Base-by-base conservation (phyloP, 2,888 invertebrate genomes). In the Drosophila kambysellisi region DNA sequence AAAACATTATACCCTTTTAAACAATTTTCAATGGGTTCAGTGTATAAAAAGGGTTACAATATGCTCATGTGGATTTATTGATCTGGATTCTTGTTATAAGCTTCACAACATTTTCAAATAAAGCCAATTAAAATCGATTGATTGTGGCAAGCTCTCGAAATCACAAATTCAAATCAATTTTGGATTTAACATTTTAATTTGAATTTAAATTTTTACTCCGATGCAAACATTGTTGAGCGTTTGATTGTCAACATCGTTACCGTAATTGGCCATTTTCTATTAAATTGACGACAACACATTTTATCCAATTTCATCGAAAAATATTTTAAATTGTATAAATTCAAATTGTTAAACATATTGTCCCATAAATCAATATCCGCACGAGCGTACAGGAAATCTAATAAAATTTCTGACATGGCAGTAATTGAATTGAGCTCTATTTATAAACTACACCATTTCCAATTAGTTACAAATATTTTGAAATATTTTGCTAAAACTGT, bases 31-130 rank as follows among this genome's bases (percentile, higher is more conserved):
- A 2, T 20, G 20, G 0, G 20, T 15, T 3, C 5, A 53, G 53
- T 8, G 8, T 7, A 12, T 17, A 48, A 48, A 60, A 75, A 61
- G 54, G 64, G 52, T 56, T 30, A 54, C 46, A 74, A 29, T 20
- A 17, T 59, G 12, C 52, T 51, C 51, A 65, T 52, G 46, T 63
- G 80, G 20, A 72, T 72, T 78, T 79, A 79, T 79, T 68, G 72
- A 68, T 50, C 35, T 56, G 41, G 46, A 79, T 57, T 79, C 66
- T 46, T 50, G 43, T 46, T 41, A 25, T 50, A 35, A 60, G 66
- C 63, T 60, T 46, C 52, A 57, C 30, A 59, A 51, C 48, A 43
- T 60, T 51, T 53, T 8, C 39, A 60, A 53, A 25, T 57, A 60
- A 46, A 60, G 17, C 32, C 58, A 58, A 64, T 52, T 74, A 50